Conservation (phyloP, 2,888 invertebrate species). For the Rhamnusium bicolor region DNA sequence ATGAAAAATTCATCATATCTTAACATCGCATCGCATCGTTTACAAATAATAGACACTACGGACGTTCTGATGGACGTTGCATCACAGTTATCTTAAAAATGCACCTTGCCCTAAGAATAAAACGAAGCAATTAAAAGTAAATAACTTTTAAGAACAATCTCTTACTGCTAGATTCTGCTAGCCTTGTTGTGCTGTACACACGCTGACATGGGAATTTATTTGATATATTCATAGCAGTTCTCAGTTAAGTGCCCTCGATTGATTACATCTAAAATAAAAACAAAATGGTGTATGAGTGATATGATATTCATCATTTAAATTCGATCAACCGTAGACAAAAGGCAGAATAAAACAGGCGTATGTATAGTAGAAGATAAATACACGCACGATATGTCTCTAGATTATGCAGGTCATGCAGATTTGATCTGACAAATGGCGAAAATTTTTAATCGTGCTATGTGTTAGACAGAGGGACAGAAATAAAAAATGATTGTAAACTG, state of each 20-base stretch:
- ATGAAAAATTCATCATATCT: not conserved
- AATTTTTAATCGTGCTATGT: too few species aligned
- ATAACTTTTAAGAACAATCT: not conserved
- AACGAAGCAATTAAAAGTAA: not conserved
- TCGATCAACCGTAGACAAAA: not conserved
- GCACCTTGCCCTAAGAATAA: not conserved
- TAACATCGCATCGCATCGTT: not conserved
- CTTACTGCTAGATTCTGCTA: not conserved
- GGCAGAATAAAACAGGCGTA: not conserved
- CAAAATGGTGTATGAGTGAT: not conserved
- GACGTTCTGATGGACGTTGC: too few species aligned
- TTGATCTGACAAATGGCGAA: not conserved
- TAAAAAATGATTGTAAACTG: too few species aligned
- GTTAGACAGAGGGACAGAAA: too few species aligned
- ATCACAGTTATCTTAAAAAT: not conserved
- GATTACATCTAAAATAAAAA: slow-evolving; percentile 9
- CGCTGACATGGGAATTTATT: not conserved
- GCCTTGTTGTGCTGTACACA: not conserved
- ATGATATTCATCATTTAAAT: slow-evolving; percentile 4
- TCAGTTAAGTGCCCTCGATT: not conserved
- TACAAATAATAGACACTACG: not conserved
- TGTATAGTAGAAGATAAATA: not conserved
- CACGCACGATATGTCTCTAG: not conserved
- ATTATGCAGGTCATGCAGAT: not conserved
- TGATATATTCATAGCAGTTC: slow-evolving; percentile 5